phyloP scores from a whole-genome alignment of 2,888 invertebrate species.

The Sarcophaga carnaria region DNA sequence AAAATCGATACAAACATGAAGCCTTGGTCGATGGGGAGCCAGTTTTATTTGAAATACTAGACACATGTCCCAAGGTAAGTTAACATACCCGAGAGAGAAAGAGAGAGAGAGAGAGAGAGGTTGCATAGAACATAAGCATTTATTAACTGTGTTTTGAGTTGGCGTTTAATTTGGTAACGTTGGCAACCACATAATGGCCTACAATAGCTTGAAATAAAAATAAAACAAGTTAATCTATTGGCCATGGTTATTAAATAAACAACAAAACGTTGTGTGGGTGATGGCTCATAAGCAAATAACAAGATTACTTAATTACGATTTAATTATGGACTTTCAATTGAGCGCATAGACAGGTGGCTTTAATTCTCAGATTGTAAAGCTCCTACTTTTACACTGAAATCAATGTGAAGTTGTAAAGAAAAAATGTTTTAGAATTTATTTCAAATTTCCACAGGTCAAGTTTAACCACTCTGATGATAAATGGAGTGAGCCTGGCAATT shows the following conservation, averaged over 20 bases:
- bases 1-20: constrained; percentile 95
- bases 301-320: constrained; percentile 7
- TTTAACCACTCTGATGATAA: too few relatives aligned
- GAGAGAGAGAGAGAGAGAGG: too few relatives aligned
- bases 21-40: constrained; percentile 94
- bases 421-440: too few relatives aligned
- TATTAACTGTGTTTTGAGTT: constrained; percentile 8
- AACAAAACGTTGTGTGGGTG: too few relatives aligned
- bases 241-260: too few relatives aligned
- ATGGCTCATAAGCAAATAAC: neutral
- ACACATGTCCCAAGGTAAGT: constrained; percentile 87
- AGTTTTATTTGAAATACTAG: constrained; percentile 93
- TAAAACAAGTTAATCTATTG: too few relatives aligned
- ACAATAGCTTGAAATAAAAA: neutral
- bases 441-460: too few relatives aligned
- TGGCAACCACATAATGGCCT: constrained; percentile 39
- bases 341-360: too few relatives aligned
- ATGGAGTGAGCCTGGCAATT: too few relatives aligned
- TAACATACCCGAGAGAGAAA: neutral
- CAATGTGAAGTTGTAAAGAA: too few relatives aligned
- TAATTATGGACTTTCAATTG: neutral
- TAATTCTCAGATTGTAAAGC: too few relatives aligned
- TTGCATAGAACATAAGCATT: constrained; percentile 13
- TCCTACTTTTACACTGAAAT: too few relatives aligned
- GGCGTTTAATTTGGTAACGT: constrained; percentile 25